Base-by-base conservation (phyloP, 2,888 invertebrate genomes). In the Steromphala cineraria region DNA sequence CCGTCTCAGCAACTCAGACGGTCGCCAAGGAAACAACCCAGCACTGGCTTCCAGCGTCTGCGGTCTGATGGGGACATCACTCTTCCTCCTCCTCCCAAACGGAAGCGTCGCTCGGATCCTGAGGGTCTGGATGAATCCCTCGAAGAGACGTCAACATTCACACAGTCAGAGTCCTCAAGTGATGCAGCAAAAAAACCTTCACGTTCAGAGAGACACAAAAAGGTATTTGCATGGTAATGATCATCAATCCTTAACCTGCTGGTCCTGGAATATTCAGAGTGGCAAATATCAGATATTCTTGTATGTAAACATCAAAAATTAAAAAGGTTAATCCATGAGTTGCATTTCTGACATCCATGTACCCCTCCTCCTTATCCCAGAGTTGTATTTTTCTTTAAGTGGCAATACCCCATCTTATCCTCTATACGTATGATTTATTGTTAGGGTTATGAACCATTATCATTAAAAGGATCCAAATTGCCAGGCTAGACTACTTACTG, bases 151-250 rank as follows among this genome's bases (percentile, higher is more conserved):
- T 21, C 78, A 55, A n/a, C 36, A 24, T 36, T n/a, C 36, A 31
- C 19, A 17, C 28, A 67, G 53, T 15, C 19, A 31, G 21, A 52
- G 17, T 21, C 46, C 46, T 46, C 46, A 24, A 67, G 31, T 21
- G 53, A 13, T 7, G 36, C 15, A 4, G 19, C 15, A 10, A 28
- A 52, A 17, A 80, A 75, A 46, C 55, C 82, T 78, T 87, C 88
- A 2, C 82, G 90, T 17, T 89, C 90, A 46, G 87, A 91, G 67
- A 86, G 90, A 81, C 90, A 91, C 78, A 88, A 88, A 82, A 81
- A 88, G 82, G 90, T 90, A 79, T 67, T 80, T 75, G 13, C 28
- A 31, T 19, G 17, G n/a, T 4, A 10, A 13, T 1, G 10, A 46
- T 46, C 1, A 1, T 46, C 13, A 46, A 10, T 13, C 10, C 7